Evolutionary conservation across 1,140 invertebrate species (phyloP).

Genomic region (Nilaparvata lugens): DNA sequence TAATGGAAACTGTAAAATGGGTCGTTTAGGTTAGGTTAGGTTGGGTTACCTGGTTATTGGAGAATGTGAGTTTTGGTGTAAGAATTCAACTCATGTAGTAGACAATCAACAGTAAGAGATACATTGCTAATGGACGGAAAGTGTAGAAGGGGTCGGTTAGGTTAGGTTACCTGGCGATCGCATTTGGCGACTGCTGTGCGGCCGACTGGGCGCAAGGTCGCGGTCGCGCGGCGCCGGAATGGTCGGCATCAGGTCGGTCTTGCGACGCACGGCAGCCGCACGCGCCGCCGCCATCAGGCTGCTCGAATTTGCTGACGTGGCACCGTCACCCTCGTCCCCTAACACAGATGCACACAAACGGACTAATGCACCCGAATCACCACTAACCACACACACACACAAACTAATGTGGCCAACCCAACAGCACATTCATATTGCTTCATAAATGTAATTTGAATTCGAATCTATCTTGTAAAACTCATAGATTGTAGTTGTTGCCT

Average conservation of each 20-base stretch:
- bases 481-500: no score
- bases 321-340: constrained; percentile 11
- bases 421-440: not conserved
- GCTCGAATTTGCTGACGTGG: not conserved
- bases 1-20: no score
- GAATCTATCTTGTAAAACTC: no score
- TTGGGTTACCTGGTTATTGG: not conserved
- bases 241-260: constrained; percentile 83
- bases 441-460: no score
- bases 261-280: constrained; percentile 48
- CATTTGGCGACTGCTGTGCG: not conserved
- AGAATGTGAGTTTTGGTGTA: no score
- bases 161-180: constrained; percentile 11
- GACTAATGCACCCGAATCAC: not conserved
- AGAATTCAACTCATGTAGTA: no score
- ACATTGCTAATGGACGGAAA: constrained; percentile 11
- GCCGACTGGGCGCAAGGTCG: constrained; percentile 38
- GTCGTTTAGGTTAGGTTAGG: not conserved
- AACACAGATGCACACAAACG: not conserved
- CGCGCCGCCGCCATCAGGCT: constrained; percentile 4
- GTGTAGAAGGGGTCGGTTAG: not conserved
- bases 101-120: constrained; percentile 17
- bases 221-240: constrained; percentile 64
- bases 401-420: not conserved
- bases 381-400: not conserved